These are phyloP conservation scores for Phalacrocorax carbo DNA, from an alignment of 2,113 vertebrate genomes.

Conservation along the genomic window DNA sequence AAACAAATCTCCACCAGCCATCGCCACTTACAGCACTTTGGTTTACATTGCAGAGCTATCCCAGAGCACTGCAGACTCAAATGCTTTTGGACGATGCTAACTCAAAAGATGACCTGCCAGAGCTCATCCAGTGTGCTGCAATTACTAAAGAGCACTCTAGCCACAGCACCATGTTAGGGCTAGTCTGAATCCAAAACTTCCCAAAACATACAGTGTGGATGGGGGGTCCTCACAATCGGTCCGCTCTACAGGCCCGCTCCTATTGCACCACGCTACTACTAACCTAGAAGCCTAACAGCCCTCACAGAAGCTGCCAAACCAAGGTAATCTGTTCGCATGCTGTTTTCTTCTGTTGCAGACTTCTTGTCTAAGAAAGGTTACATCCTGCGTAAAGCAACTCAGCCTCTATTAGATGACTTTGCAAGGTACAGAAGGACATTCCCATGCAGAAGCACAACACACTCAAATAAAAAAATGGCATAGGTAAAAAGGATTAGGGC, in stretches of 20 bases:
- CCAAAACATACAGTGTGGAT: background rate
- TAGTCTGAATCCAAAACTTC: background rate
- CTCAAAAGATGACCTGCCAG: background rate
- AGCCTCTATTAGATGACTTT: background rate
- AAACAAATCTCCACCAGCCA: background rate
- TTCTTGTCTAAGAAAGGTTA: background rate
- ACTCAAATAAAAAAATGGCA: background rate
- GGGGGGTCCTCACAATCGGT: background rate
- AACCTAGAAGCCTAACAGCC: background rate
- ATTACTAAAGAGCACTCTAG: background rate
- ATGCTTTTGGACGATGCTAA: background rate
- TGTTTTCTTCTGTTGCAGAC: background rate
- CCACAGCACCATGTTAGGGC: background rate
- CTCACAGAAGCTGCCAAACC: background rate
- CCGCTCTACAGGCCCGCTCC: background rate
- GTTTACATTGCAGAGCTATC: background rate
- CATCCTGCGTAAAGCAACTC: background rate
- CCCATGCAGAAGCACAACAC: background rate
- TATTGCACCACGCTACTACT: background rate
- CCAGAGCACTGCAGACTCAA: background rate
- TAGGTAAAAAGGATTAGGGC: background rate
- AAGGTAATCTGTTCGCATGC: background rate
- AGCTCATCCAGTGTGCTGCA: background rate
- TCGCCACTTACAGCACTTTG: background rate
- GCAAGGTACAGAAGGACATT: background rate